Base-by-base conservation (phyloP, 2,888 invertebrate species). In the Cistogaster globosa region DNA sequence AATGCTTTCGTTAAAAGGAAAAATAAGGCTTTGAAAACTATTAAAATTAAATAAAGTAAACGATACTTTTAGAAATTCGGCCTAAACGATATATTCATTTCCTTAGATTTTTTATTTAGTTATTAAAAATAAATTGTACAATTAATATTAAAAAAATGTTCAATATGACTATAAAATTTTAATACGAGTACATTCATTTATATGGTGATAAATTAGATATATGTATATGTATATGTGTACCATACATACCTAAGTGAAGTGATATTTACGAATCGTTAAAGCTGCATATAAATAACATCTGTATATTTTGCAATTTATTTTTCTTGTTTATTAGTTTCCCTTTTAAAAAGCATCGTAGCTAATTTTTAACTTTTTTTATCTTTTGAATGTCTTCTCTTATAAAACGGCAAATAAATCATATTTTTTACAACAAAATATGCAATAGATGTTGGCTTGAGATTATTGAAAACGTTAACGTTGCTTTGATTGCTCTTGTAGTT, bases 401-500 rank as follows among this genome's bases (percentile, higher is more conserved):
- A 48, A 69, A 82, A 63, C 22, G 20, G 32, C 45, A 75, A 75
- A 76, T 76, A 82, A 57, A 68, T 82, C 68, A 69, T 76, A 36
- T 57, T 82, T 38, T 60, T 67, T 71, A 26, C 48, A 69, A n/a
- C 38, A 48, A 67, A 60, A 48, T n/a, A 42, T 67, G 14, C n/a
- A 16, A 18, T 18, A 26, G 12, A 51, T 67, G 32, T 71, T 77
- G 57, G 71, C 58, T 58, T 42, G 36, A 71, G 42, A 65, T 72
- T 60, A 69, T 62, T 62, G 60, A 76, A 68, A 76, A 63, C 53
- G 32, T 51, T 65, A 51, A 71, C 38, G n/a, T 75, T 62, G 75
- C 20, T 79, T 75, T 62, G 62, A 68, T 74, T 68, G 60, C 75
- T 62, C 53, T 71, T 82, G 57, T 63, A 76, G 68, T 76, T 74